Base-by-base conservation (phyloP, 2,113 vertebrate species). In the Hemichromis elongatus region DNA sequence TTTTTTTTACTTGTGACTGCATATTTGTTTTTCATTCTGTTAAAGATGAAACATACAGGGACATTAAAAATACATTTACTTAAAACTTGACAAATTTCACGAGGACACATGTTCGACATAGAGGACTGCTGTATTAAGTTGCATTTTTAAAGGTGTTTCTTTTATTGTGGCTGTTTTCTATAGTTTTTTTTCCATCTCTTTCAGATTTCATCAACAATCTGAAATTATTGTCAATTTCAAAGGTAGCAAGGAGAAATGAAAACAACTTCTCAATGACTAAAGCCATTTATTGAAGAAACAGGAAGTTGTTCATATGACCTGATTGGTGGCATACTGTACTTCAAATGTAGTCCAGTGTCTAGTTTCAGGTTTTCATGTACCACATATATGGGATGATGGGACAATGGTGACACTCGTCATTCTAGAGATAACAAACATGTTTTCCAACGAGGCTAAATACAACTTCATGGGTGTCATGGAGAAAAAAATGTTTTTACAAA, bases 231-330 rank as follows among this genome's bases (percentile, higher is more conserved):
- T 70, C 0, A 16, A 26, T 70, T 26, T 45, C 66, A 73, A 73
- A 73, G 14, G 24, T 0, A 0, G 66, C 21, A 0, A 7, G 14
- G 26, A 26, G 66, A 14, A 42, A 21, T 16, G 13, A 16, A 24
- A 24, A 16, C 5, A 42, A 14, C 26, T 26, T 70, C 40, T 21
- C 66, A 45, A 8, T 45, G 40, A 47, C 16, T 19, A 45, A 42
- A 70, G 3, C 63, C 63, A 24, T 24, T 45, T 42, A 70, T 45
- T 73, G 21, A 73, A 28, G 42, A 73, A 47, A 47, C 24, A 73
- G 9, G 24, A 47, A 73, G 42, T 47, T 18, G 40, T 47, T 70
- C 21, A 10, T 45, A 7, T 70, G 21, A 45, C 8, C 66, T 73
- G 40, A 73, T 10, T 47, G 37, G 66, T 73, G 66, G 40, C 37